Evolutionary conservation across 2,113 vertebrate species (phyloP).

Genomic region (Prionailurus viverrinus): DNA sequence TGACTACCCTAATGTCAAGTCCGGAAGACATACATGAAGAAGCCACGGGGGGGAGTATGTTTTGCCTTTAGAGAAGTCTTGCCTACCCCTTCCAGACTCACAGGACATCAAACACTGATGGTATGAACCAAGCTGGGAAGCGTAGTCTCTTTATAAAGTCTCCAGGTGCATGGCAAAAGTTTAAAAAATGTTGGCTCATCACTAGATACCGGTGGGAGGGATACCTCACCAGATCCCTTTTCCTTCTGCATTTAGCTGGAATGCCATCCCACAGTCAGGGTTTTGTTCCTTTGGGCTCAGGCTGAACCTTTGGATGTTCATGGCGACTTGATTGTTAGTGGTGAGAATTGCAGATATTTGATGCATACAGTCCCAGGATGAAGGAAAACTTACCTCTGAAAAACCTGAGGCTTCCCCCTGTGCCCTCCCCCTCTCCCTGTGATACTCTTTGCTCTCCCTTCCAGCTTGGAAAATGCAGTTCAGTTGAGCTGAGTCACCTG

Average conservation of each 20-base stretch:
- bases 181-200: background rate
- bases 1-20: background rate
- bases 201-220: background rate
- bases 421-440: background rate
- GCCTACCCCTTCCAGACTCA: background rate
- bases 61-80: background rate
- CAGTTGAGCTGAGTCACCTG: constrained; percentile 76
- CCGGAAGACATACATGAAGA: background rate
- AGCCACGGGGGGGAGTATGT: background rate
- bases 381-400: background rate
- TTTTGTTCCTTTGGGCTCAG: background rate
- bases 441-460: background rate
- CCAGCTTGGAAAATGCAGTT: constrained; percentile 53
- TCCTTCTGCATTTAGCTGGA: background rate
- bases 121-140: background rate
- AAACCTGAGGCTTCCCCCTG: background rate
- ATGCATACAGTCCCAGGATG: background rate
- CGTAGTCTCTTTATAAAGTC: background rate
- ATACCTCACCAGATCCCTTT: background rate
- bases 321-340: background rate
- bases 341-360: constrained; percentile 48
- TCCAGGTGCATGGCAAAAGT: background rate
- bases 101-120: background rate
- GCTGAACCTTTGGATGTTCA: background rate
- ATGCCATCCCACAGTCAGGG: background rate